Evolutionary conservation across 1,140 invertebrate genomes (phyloP), one percentile per base, ranked within the genome.

Genomic region (Aphidius ervi): DNA sequence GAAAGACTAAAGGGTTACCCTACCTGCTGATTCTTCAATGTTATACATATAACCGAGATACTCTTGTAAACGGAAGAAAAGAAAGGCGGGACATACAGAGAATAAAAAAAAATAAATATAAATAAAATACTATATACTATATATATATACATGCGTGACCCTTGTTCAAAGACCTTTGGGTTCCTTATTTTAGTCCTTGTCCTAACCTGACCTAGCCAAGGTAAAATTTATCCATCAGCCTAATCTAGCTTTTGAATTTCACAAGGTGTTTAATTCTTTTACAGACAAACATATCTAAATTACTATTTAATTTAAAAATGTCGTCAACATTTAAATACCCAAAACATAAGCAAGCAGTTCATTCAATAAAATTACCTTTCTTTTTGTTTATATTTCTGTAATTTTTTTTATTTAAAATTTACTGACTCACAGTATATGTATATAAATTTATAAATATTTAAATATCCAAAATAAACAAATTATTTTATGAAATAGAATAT

Each of bases 181-280:
- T 67, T 67, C 66, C 68, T 68, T 74, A 69, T 71, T 70, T 64
- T 64, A 69, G 70, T 69, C 67, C 63, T 69, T 58, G 64, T 61
- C 52, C 68, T 68, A 71, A 70, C 72, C 72, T 72, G 73, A 74
- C 72, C 72, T 75, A 72, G 71, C 69, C 69, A 75, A 74, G 70
- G 68, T 72, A 67, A 75, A 66, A 74, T 74, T 75, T 71, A 72
- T 74, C 73, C 72, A 65, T 58, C 69, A 70, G 69, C 70, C 73
- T 73, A 76, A 73, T 72, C 70, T 76, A 75, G 68, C 66, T 68
- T 69, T 46, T 41, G 23, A 62, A 37, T 37, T 9, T 54, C 10
- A 41, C 41, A 42, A 10, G 10, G n/a, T 54, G n/a, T 54, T 16
- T 41, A 41, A 9, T 23, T 23, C 1, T 23, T 23, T 23, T n/a